Evolutionary conservation across 2,797 vertebrate species (phyloP).

Genomic region (Novumbra hubbsi): DNA sequence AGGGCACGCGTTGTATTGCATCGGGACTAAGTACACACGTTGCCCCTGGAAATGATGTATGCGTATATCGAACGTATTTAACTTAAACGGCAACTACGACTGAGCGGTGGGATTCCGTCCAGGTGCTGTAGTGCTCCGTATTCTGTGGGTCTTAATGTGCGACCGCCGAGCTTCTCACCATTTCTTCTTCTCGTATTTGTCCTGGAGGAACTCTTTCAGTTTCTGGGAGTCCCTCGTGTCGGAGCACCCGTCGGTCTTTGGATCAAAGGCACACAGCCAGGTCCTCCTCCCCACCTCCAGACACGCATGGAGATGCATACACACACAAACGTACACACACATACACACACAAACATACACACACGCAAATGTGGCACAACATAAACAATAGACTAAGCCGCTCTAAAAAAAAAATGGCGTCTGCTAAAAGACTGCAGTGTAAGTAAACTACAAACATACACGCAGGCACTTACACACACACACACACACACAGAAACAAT

Average conservation of each 20-base stretch:
- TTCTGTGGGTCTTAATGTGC: background rate
- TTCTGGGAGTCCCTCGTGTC: constrained; percentile 87
- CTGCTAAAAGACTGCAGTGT: too few relatives aligned
- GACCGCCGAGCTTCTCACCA: constrained; percentile 69
- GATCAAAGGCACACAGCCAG: constrained; percentile 87
- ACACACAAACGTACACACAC: constrained; percentile 20
- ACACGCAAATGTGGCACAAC: constrained; percentile 13
- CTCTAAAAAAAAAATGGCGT: background rate
- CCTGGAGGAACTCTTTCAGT: constrained; percentile 91
- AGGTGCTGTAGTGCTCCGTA: background rate
- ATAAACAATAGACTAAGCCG: constrained; percentile 28
- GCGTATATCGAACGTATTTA: background rate
- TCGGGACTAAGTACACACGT: background rate
- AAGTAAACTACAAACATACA: background rate
- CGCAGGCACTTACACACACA: background rate
- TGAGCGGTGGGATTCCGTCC: background rate
- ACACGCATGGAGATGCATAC: constrained; percentile 22
- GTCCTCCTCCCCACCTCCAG: constrained; percentile 83
- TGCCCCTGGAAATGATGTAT: background rate
- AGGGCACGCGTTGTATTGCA: background rate
- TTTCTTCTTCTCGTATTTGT: constrained; percentile 92
- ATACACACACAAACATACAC: constrained; percentile 5
- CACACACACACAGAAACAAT: constrained; percentile 12
- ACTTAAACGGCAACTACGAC: background rate
- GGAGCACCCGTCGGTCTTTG: constrained; percentile 80